Evolutionary conservation across 2,888 invertebrate species (phyloP).

Genomic region (Oligia strigilis): DNA sequence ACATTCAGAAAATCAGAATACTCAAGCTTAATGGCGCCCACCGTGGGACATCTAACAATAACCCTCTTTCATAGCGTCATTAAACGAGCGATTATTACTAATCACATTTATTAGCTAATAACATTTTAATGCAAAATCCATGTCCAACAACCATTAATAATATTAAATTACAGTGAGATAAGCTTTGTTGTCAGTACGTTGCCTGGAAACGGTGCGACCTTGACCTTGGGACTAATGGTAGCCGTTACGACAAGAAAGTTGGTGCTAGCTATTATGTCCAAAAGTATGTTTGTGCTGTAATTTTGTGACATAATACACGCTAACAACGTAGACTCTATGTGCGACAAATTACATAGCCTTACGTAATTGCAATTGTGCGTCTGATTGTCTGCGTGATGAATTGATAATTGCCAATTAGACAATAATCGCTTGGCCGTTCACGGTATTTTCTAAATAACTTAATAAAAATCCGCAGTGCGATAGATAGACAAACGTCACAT

Average conservation of each 20-base stretch:
- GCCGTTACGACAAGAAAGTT: slow-evolving; percentile 58
- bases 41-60: slow-evolving; percentile 42
- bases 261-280: slow-evolving; percentile 42
- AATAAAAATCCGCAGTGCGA: slow-evolving; percentile 19
- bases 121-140: slow-evolving; percentile 68
- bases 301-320: slow-evolving; percentile 35
- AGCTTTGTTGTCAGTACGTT: slow-evolving; percentile 73
- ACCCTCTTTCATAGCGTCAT: slow-evolving; percentile 32
- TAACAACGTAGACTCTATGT: background rate
- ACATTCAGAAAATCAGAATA: slow-evolving; percentile 22
- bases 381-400: background rate
- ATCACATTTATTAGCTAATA: slow-evolving; percentile 46
- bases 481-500: slow-evolving; percentile 1
- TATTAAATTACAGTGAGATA: slow-evolving; percentile 60
- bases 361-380: slow-evolving; percentile 1
- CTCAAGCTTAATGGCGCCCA: slow-evolving; percentile 58
- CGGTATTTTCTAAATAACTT: background rate
- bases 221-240: slow-evolving; percentile 69
- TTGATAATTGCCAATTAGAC: slow-evolving; percentile 4
- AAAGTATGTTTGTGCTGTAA: slow-evolving; percentile 41
- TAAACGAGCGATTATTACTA: slow-evolving; percentile 56
- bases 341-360: background rate
- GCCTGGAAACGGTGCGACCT: slow-evolving; percentile 67
- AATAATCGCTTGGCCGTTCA: background rate
- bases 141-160: slow-evolving; percentile 68